Conservation (phyloP, 2,888 invertebrate species). For the Plutella xylostella region DNA sequence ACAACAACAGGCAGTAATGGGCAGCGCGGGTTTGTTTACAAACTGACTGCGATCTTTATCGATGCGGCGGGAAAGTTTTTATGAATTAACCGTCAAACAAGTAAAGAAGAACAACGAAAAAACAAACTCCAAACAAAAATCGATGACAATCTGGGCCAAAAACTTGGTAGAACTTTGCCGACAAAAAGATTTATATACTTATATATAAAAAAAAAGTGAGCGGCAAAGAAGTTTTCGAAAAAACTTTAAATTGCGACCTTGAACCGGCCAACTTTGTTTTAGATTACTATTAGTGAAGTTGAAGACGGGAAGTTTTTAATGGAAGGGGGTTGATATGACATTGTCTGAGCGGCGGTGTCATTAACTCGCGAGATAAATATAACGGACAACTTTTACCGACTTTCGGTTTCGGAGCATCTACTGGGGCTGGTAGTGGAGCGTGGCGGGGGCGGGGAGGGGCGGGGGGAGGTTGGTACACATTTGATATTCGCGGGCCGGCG, state of each 20-base stretch:
- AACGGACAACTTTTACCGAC: slow-evolving; percentile 34
- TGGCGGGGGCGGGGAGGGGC: slow-evolving; percentile 15
- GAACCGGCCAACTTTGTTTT: slow-evolving; percentile 66
- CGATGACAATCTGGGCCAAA: slow-evolving; percentile 72
- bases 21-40: slow-evolving; percentile 45
- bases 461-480: slow-evolving; percentile 30
- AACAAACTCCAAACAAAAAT: slow-evolving; percentile 72
- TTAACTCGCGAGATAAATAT: slow-evolving; percentile 34
- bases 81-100: slow-evolving; percentile 71
- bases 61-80: slow-evolving; percentile 66
- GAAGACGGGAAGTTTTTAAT: slow-evolving; percentile 55
- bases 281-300: slow-evolving; percentile 66
- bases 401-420: slow-evolving; percentile 18
- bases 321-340: slow-evolving; percentile 45
- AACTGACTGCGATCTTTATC: slow-evolving; percentile 47
- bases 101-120: slow-evolving; percentile 71
- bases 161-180: slow-evolving; percentile 64
- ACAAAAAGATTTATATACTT: slow-evolving; percentile 71
- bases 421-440: slow-evolving; percentile 12
- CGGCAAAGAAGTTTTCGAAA: slow-evolving; percentile 66
- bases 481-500: slow-evolving; percentile 28
- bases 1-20: neutral
- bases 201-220: slow-evolving; percentile 69
- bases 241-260: slow-evolving; percentile 73
- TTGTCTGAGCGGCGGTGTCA: slow-evolving; percentile 33